Evolutionary conservation across 2,888 invertebrate species (phyloP).

Genomic region (Aporophyla lueneburgensis): DNA sequence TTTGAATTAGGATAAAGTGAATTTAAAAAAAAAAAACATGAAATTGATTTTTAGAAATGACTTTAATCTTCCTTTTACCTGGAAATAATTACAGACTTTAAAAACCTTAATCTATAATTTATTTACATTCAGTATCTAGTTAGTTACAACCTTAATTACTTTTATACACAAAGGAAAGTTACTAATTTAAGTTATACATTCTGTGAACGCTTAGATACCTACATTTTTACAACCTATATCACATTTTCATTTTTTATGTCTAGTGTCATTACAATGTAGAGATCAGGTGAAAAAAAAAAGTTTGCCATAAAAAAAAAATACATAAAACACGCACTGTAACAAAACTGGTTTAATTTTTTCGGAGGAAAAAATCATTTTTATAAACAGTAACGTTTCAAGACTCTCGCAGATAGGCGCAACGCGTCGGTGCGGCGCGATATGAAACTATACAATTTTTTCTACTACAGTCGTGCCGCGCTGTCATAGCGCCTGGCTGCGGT

Average conservation of each 20-base stretch:
- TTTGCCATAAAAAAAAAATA: constrained; percentile 1
- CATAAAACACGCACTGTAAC: background rate
- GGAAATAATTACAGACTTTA: constrained; percentile 90
- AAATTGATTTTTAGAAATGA: constrained; percentile 85
- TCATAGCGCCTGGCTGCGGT: too few species aligned
- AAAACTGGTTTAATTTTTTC: background rate
- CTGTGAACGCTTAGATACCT: constrained; percentile 82
- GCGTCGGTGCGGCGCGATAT: too few species aligned
- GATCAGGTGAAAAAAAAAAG: constrained; percentile 47
- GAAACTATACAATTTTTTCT: too few species aligned
- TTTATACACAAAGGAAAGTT: constrained; percentile 80
- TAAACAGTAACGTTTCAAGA: too few species aligned
- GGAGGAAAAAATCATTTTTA: too few species aligned
- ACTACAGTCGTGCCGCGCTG: too few species aligned
- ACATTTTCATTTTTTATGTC: constrained; percentile 88
- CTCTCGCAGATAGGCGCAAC: too few species aligned
- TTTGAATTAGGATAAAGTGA: background rate
- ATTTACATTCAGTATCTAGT: constrained; percentile 84
- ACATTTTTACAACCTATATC: constrained; percentile 90
- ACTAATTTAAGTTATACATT: constrained; percentile 79
- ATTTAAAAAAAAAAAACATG: constrained; percentile 55
- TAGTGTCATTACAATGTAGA: constrained; percentile 72
- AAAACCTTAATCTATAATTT: constrained; percentile 89
- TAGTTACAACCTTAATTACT: constrained; percentile 82
- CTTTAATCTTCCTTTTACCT: constrained; percentile 87